Base-by-base conservation (phyloP, 2,888 invertebrate genomes). In the Pachliopta kotzebuea region DNA sequence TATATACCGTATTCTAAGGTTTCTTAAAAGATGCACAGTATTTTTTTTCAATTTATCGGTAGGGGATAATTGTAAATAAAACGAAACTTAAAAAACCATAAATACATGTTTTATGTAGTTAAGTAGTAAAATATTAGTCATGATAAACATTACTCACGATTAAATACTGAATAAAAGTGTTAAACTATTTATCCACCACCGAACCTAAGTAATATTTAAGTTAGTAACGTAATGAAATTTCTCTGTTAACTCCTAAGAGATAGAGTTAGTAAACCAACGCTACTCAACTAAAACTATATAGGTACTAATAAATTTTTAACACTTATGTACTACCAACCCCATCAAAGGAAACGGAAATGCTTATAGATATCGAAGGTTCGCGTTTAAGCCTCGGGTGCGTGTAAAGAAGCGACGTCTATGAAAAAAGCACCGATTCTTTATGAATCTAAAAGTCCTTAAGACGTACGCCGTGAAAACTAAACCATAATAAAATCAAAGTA, bases 171-270 rank as follows among this genome's bases (percentile, higher is more conserved):
- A 86, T 80, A 84, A 85, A 83, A 83, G 80, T 77, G 56, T 71
- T 74, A 74, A 64, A 75, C 75, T 80, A 83, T 81, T 84, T 80
- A 83, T 87, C 88, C 88, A 82, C 81, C 88, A 88, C 88, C 87
- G 72, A 80, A 80, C 78, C 78, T 77, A 81, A 82, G 79, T 85
- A 83, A 81, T 79, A 84, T 84, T 83, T 80, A 84, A 73, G 73
- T 82, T 80, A 83, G 77, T 80, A 78, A 76, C 77, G 71, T 76
- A 76, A 78, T 80, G 79, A 75, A 76, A 62, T 63, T 61, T 66
- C 66, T 69, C 61, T 65, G 63, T 65, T 59, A 65, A 63, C 54
- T 29, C 42, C 70, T 64, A 68, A 4, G n/a, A 18, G 11, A 6
- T 65, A 49, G 67, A n/a, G 56, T 68, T 64, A 63, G 62, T 61